Evolutionary conservation across 2,888 invertebrate species (phyloP).

Genomic region (Fragum whitleyi): DNA sequence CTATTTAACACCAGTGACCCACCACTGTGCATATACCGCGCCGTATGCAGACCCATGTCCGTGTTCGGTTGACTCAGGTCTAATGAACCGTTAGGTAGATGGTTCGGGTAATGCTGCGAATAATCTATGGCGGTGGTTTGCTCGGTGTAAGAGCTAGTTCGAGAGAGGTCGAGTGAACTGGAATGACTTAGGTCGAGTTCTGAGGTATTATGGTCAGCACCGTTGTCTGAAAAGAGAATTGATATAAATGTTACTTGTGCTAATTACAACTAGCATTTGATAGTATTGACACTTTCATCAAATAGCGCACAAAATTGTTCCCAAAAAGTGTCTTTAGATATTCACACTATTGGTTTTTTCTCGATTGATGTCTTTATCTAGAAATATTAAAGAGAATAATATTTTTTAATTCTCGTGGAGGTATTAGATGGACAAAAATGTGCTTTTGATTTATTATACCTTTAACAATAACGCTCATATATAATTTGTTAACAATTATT

Average conservation of each 20-base stretch:
- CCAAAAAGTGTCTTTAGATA: too few species aligned
- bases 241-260: not conserved
- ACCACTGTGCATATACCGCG: slow-evolving; percentile 12
- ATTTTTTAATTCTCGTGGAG: too few species aligned
- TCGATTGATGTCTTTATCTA: too few species aligned
- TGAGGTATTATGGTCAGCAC: slow-evolving; percentile 31
- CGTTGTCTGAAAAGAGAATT: slow-evolving; percentile 4
- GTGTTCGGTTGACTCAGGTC: not conserved
- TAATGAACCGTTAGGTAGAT: not conserved
- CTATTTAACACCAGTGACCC: slow-evolving; percentile 22
- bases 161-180: slow-evolving; percentile 36
- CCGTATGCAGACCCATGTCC: not conserved
- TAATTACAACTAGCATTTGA: too few species aligned
- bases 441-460: too few species aligned
- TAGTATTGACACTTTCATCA: too few species aligned
- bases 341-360: too few species aligned
- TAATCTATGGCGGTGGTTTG: not conserved
- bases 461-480: too few species aligned
- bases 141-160: slow-evolving; percentile 30
- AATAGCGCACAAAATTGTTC: too few species aligned
- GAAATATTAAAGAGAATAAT: too few species aligned
- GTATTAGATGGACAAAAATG: too few species aligned
- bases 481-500: too few species aligned
- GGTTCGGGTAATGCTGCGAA: not conserved
- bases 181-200: slow-evolving; percentile 54